Base-by-base conservation (phyloP, 2,113 vertebrate genomes). In the Phaethornis superciliosus region DNA sequence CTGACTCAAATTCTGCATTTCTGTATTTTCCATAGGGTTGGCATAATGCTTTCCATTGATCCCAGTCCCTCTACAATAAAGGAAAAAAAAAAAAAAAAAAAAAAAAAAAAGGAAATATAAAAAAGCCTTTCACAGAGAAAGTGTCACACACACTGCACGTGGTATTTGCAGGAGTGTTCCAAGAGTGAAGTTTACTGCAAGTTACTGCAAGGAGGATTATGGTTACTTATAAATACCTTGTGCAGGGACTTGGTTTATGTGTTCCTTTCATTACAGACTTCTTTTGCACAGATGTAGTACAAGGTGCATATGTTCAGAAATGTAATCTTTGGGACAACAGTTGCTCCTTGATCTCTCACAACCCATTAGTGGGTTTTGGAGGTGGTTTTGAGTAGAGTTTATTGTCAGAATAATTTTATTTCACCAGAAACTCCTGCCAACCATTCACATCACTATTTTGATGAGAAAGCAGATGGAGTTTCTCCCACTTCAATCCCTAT, bases 361-460 rank as follows among this genome's bases (percentile, higher is more conserved):
- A 64, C 11, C 12, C 47, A 1, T 42, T 7, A 52, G 7, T 6
- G 9, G 1, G 0, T 47, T 72, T 44, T 14, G 3, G 7, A 28
- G 32, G 17, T 12, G 4, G 5, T 37, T 89, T 44, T 32, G 28
- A 5, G 35, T 9, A 81, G 15, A 47, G 14, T 75, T 79, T 46
- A 54, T 23, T 21, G 8, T 74, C 54, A 37, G 12, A 86, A 42
- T 23, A 52, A 33, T 84, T 92, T 70, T 81, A 87, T 72, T 91
- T 87, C 75, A 89, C 32, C 40, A 85, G 62, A 35, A 80, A 10
- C 15, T 92, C 51, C 77, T 63, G 42, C 15, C 77, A 89, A 55
- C 24, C 33, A 52, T n/a, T 33, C 42, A n/a, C 51, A 65, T 24
- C 75, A 82, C 10, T 4, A 1, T 69, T 85, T 62, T 37, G 22